Evolutionary conservation across 2,888 invertebrate genomes (phyloP).

Genomic region (Sabatieria punctata): DNA sequence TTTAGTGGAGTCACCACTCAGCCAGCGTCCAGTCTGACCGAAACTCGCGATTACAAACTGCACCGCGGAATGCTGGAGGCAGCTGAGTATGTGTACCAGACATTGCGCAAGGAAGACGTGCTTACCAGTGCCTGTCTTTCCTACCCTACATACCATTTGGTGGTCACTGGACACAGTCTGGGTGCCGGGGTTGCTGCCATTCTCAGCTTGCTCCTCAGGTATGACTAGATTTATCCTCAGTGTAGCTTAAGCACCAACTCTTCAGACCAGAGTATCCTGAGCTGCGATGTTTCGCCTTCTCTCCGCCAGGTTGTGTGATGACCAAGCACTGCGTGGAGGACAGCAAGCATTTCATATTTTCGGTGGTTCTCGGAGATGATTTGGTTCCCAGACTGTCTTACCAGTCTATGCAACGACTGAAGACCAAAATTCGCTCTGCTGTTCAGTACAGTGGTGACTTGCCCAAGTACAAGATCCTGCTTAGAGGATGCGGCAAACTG

Average conservation of each 20-base stretch:
- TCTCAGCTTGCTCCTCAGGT: constrained; percentile 54
- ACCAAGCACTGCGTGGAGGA: constrained; percentile 24
- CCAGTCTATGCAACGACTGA: constrained; percentile 21
- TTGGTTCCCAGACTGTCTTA: constrained; percentile 52
- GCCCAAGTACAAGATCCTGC: constrained; percentile 60
- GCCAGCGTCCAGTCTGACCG: too few species aligned
- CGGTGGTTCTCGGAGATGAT: constrained; percentile 71
- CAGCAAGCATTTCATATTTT: constrained; percentile 54
- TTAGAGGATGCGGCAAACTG: constrained; percentile 62
- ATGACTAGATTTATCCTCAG: too few species aligned
- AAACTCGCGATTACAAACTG: too few species aligned
- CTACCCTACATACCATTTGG: constrained; percentile 55
- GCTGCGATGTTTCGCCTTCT: constrained; percentile 65
- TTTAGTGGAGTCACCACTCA: too few species aligned
- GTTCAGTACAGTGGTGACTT: constrained; percentile 17
- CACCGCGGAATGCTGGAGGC: constrained; percentile 73
- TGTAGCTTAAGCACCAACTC: too few species aligned
- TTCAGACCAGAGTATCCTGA: constrained; percentile 58
- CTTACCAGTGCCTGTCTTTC: constrained; percentile 52
- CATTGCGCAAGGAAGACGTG: constrained; percentile 41
- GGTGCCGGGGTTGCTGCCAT: constrained; percentile 73
- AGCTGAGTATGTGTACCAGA: constrained; percentile 55
- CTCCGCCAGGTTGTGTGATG: constrained; percentile 56
- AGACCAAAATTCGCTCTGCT: constrained; percentile 19
- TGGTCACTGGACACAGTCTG: constrained; percentile 70